A percentile compares a stretch with the other conserved stretches of the same genome.
Conservation (phyloP, 2,888 invertebrate genomes). For the Brenthis ino region DNA sequence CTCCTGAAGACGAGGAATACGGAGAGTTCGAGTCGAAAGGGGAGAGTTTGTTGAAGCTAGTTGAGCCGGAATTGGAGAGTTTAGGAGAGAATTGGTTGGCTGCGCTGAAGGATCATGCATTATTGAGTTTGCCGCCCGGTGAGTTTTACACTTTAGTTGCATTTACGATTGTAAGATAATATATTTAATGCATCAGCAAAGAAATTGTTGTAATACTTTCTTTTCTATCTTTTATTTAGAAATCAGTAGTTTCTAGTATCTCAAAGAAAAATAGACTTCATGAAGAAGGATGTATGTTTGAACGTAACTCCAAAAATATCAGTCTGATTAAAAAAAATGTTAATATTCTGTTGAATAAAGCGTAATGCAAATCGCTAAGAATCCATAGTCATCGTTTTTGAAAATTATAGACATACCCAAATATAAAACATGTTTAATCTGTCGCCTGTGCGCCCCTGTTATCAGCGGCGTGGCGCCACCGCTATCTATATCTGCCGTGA, state of each 20-base stretch:
- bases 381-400: too few species aligned
- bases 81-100: slow-evolving; percentile 97
- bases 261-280: too few species aligned
- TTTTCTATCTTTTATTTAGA: too few species aligned
- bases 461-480: slow-evolving; percentile 59
- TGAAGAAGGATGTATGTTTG: too few species aligned
- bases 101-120: slow-evolving; percentile 96
- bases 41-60: slow-evolving; percentile 93
- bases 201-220: neutral
- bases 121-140: slow-evolving; percentile 93
- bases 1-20: slow-evolving; percentile 81
- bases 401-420: too few species aligned
- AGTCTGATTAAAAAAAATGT: too few species aligned
- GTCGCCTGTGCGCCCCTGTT: slow-evolving; percentile 46
- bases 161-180: neutral
- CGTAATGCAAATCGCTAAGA: too few species aligned
- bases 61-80: slow-evolving; percentile 95
- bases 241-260: too few species aligned
- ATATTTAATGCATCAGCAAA: neutral
- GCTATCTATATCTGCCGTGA: slow-evolving; percentile 37
- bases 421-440: slow-evolving; percentile 6
- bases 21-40: slow-evolving; percentile 90
- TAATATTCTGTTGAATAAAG: too few species aligned
- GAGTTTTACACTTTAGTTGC: slow-evolving; percentile 37
- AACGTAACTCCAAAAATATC: neutral